Base-by-base conservation (phyloP, 1,140 invertebrate species). In the Zophobas morio region DNA sequence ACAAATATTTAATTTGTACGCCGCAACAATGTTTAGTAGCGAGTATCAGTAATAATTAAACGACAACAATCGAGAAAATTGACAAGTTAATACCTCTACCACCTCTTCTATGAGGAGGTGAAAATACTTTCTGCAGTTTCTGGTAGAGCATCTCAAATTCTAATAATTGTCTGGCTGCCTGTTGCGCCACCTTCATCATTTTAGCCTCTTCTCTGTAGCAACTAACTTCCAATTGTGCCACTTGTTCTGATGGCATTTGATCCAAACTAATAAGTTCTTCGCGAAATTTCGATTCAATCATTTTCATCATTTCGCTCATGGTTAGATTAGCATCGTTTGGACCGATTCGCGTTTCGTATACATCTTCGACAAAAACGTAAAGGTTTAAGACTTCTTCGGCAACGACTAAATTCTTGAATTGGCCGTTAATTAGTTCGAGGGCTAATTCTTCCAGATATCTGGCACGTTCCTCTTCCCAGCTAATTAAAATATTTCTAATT, bases 301-400 rank as follows among this genome's bases (percentile, higher is more conserved):
- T 86, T 81, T 88, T 89, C 88, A 92, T 90, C 87, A 90, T 92
- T 79, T 85, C 86, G 80, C 85, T 90, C 63, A 84, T 86, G 79
- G 86, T 88, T 60, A 89, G 86, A 75, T 88, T 87, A 75, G 81
- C 88, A 79, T 89, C 89, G 83, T 88, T 92, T 78, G 86, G 86
- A 70, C 84, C 89, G 74, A 93, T 88, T 46, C 91, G 86, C 77
- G 88, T 88, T 82, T 92, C 90, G 81, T 92, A 93, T 6, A 92
- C 88, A 71, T 91, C 91, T 81, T 93, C 90, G 33, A 93, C 86
- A 81, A 89, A 91, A 57, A 92, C 89, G 81, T 89, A 87, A 57
- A 92, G 80, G 77, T 89, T 88, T 3, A 92, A 82, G 5, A 90
- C 88, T 5, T 87, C 86, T 8, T 89, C 88, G 71, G 90, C 90